Evolutionary conservation across 2,797 vertebrate species (phyloP).

Genomic region (Setipinna tenuifilis): DNA sequence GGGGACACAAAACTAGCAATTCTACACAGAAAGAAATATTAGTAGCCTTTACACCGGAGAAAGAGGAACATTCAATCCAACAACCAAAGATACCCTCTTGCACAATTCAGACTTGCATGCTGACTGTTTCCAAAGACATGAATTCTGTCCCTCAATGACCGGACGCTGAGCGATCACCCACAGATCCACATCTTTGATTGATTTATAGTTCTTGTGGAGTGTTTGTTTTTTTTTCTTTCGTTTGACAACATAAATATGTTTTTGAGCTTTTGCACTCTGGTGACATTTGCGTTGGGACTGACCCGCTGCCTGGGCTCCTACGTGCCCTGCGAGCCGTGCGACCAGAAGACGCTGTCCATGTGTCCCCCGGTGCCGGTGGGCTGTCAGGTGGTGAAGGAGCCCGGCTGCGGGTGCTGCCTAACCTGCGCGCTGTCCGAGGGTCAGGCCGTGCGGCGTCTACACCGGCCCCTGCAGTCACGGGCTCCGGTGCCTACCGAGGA

Average conservation of each 20-base stretch:
- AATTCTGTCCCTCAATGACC: slow-evolving; percentile 14
- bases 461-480: slow-evolving; percentile 89
- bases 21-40: not conserved
- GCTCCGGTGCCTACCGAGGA: slow-evolving; percentile 89
- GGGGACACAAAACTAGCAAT: not conserved
- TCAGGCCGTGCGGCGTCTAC: slow-evolving; percentile 91
- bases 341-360: slow-evolving; percentile 86
- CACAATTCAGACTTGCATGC: slow-evolving; percentile 12
- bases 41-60: not conserved
- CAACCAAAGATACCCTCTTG: not conserved
- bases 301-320: slow-evolving; percentile 79
- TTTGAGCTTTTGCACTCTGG: slow-evolving; percentile 69
- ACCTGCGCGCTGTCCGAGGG: slow-evolving; percentile 92
- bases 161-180: slow-evolving; percentile 13
- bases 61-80: slow-evolving; percentile 4
- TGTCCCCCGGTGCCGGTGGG: slow-evolving; percentile 86
- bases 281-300: slow-evolving; percentile 75
- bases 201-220: slow-evolving; percentile 13
- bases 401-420: slow-evolving; percentile 95
- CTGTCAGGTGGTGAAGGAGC: slow-evolving; percentile 92
- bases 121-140: slow-evolving; percentile 8
- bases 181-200: not conserved
- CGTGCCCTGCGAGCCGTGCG: slow-evolving; percentile 93
- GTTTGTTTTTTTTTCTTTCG: not conserved
- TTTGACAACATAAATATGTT: slow-evolving; percentile 62